Percentiles rank a stretch among this genome's conserved stretches.
These are phyloP conservation scores for Neuroterus valhalla DNA, from an alignment of 1,140 invertebrate species.

Conservation along the genomic window DNA sequence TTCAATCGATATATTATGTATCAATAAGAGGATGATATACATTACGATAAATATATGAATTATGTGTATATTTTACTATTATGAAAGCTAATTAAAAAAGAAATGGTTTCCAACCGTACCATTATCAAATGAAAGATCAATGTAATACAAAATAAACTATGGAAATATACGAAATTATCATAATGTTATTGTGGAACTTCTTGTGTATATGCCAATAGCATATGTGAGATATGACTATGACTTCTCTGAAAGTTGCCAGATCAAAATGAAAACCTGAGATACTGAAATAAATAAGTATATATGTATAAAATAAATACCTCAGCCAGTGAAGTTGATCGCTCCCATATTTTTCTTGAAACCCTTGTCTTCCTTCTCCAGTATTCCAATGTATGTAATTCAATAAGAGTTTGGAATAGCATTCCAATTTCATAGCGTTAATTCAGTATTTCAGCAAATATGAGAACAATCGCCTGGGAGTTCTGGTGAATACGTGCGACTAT, in stretches of 20 bases:
- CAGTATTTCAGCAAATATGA: no score
- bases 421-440: no score
- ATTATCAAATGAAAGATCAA: slow-evolving; percentile 56
- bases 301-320: slow-evolving; percentile 63
- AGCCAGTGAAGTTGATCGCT: slow-evolving; percentile 37
- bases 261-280: slow-evolving; percentile 51
- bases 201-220: slow-evolving; percentile 54
- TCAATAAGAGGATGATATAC: slow-evolving; percentile 61
- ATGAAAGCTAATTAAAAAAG: slow-evolving; percentile 51
- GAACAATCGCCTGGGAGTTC: no score
- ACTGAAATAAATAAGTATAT: slow-evolving; percentile 59
- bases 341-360: neutral
- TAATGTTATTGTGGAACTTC: slow-evolving; percentile 61
- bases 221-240: slow-evolving; percentile 57
- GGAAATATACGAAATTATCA: slow-evolving; percentile 56
- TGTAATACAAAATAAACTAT: slow-evolving; percentile 58
- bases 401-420: no score
- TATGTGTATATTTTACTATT: slow-evolving; percentile 69
- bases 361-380: neutral
- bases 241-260: slow-evolving; percentile 49
- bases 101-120: slow-evolving; percentile 53
- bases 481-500: no score
- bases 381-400: neutral
- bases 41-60: slow-evolving; percentile 63
- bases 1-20: slow-evolving; percentile 67